phyloP scores from a whole-genome alignment of 2,113 vertebrate species.

The Ailurus styani region DNA sequence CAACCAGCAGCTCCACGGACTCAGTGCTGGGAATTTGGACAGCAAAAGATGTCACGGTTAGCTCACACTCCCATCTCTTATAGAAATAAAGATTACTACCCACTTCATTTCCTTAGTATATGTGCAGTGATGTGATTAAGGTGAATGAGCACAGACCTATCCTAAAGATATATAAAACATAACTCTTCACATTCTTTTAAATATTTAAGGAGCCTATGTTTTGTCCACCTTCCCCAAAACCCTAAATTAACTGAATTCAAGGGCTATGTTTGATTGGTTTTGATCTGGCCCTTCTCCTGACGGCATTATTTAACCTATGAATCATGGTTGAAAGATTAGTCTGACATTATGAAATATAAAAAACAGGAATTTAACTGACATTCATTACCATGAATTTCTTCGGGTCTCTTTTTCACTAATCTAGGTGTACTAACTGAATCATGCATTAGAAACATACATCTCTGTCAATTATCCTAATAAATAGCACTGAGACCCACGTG shows the following conservation, averaged over 20 bases:
- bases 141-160: not conserved
- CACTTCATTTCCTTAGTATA: not conserved
- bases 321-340: constrained; percentile 58
- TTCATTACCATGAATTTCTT: constrained; percentile 67
- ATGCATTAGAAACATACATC: constrained; percentile 50
- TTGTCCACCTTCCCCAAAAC: not conserved
- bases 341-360: constrained; percentile 61
- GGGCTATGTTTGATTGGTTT: constrained; percentile 43
- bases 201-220: not conserved
- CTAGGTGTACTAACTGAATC: constrained; percentile 61
- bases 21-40: not conserved
- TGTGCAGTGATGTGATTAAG: not conserved
- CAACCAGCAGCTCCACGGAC: not conserved
- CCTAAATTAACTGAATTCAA: constrained; percentile 33
- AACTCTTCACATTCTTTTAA: not conserved
- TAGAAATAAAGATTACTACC: not conserved
- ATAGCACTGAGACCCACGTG: not conserved
- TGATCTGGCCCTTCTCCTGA: constrained; percentile 20
- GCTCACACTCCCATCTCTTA: not conserved
- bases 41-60: not conserved
- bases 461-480: constrained; percentile 37
- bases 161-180: not conserved
- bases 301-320: constrained; percentile 63
- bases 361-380: constrained; percentile 61
- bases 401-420: constrained; percentile 71